Evolutionary conservation across 2,797 vertebrate genomes (phyloP), one percentile per base, ranked within the genome.

Genomic region (Anguilla megastoma): DNA sequence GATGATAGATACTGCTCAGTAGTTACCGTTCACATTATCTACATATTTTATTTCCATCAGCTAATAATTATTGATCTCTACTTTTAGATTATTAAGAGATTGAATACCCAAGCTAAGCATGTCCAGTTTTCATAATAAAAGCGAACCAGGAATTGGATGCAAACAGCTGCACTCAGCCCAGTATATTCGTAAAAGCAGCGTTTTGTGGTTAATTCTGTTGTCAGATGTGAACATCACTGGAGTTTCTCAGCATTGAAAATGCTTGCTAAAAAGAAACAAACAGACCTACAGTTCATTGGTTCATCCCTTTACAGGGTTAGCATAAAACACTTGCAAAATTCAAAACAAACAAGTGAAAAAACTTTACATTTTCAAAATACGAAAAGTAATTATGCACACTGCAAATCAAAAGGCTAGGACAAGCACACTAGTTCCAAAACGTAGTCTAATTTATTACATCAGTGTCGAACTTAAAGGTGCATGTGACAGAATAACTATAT

Each of bases 151-250:
- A 82, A 16, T 21, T 24, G 18, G 45, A 50, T 76, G 30, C 33
- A 18, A 76, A 76, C 3, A 7, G 95, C 94, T 95, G 94, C 95
- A 95, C 93, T 92, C 93, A 90, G 92, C 94, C 93, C 93, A 92
- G 92, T 90, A 45, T 45, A 45, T 83, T 54, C 86, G 71, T n/a
- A 88, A 3, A 86, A 41, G 18, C 63, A 12, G 85, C 10, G n/a
- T 0, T 74, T 48, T 52, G 24, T 5, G 7, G 24, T 18, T 14
- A 24, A 60, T 24, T 85, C 21, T 85, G 12, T 69, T 41, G 3
- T 56, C 50, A 83, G 33, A 56, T 4, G 52, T 50, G 45, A 86
- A 76, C 27, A 50, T 30, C 21, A 14, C 10, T 33, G 41, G 27
- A 76, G 45, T 52, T 27, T 30, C 52, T 58, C 83, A 85, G 30